Conservation (phyloP, 2,888 invertebrate species). For the Amblyjoppa fuscipennis region DNA sequence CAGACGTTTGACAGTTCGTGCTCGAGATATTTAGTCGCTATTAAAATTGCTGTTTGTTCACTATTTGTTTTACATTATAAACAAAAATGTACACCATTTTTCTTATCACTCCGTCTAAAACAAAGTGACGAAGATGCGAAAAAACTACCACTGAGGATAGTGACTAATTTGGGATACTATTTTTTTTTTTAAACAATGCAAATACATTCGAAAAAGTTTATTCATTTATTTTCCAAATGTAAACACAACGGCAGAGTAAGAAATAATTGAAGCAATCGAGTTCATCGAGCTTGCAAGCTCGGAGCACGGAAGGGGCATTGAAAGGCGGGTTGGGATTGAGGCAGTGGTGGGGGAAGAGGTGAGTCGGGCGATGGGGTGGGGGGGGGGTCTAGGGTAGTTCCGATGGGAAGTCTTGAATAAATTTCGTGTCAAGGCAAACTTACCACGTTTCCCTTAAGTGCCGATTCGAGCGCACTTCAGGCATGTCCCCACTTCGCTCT, state of each 20-base stretch:
- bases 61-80: too few relatives aligned
- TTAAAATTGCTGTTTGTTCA: too few relatives aligned
- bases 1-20: too few relatives aligned
- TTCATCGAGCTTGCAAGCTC: background rate
- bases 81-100: too few relatives aligned
- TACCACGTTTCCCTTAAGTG: conserved; percentile 20
- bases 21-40: too few relatives aligned
- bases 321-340: background rate
- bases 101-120: too few relatives aligned
- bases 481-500: conserved; percentile 13
- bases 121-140: too few relatives aligned
- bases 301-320: background rate
- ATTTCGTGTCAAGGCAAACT: conserved; percentile 38
- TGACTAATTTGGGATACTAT: too few relatives aligned
- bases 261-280: background rate
- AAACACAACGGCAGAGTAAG: background rate
- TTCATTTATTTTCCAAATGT: background rate
- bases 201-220: too few relatives aligned
- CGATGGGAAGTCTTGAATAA: conserved; percentile 39
- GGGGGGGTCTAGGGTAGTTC: background rate
- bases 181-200: too few relatives aligned
- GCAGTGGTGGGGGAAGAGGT: too few relatives aligned
- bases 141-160: too few relatives aligned
- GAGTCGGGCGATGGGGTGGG: background rate
- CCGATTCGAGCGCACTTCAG: conserved; percentile 35